Conservation (phyloP, 2,797 vertebrate species). For the Coranthus polyacanthus region DNA sequence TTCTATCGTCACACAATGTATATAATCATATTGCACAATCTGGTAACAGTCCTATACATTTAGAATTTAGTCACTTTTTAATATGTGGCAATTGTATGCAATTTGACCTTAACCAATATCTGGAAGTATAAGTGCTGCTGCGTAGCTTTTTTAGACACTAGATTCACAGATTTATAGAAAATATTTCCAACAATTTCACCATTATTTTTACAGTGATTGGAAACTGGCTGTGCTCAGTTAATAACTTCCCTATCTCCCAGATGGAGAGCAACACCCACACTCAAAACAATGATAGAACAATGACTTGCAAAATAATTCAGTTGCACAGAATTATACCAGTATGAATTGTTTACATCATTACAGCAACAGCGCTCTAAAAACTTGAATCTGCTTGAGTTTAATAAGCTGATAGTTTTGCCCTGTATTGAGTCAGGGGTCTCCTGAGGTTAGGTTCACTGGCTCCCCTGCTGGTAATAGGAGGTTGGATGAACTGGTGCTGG, state of each 20-base stretch:
- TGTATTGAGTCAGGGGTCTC: conserved; percentile 46
- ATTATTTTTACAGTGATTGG: conserved; percentile 74
- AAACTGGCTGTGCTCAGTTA: conserved; percentile 64
- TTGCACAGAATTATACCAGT: conserved; percentile 46
- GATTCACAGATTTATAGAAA: conserved; percentile 25
- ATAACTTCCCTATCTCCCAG: conserved; percentile 74
- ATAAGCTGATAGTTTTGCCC: conserved; percentile 27
- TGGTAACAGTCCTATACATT: too few relatives aligned
- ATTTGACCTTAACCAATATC: conserved; percentile 66
- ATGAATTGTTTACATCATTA: conserved; percentile 73
- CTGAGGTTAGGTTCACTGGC: conserved; percentile 42
- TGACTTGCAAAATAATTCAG: conserved; percentile 61
- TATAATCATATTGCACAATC: too few relatives aligned
- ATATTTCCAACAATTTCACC: conserved; percentile 75
- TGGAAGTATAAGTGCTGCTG: conserved; percentile 54
- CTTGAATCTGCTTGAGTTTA: conserved; percentile 50
- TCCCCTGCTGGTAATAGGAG: conserved; percentile 47
- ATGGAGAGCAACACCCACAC: conserved; percentile 72
- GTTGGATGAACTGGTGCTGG: conserved; percentile 40
- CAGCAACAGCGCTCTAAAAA: conserved; percentile 37
- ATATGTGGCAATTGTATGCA: conserved; percentile 17
- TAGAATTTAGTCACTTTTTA: not conserved
- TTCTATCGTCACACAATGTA: too few relatives aligned
- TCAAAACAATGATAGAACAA: conserved; percentile 69
- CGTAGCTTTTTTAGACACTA: conserved; percentile 48